phyloP scores from a whole-genome alignment of 1,140 invertebrate genomes.

The Pollicipes pollicipes region DNA sequence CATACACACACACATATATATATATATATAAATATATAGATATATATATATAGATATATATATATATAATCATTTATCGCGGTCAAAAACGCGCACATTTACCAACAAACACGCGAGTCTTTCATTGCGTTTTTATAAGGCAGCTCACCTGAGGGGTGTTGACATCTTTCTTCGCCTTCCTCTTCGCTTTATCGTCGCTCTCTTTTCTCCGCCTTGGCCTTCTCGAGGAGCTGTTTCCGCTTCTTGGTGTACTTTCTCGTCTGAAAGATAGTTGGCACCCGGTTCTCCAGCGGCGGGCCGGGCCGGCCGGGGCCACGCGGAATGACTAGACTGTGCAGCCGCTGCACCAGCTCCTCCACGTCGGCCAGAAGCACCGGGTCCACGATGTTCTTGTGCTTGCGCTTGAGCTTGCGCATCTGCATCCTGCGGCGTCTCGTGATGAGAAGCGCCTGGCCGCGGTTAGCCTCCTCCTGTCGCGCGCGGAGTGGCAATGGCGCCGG shows the following conservation, averaged over 20 bases:
- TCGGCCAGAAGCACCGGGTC: slow-evolving; percentile 64
- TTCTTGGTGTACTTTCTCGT: neutral
- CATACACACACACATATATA: no score
- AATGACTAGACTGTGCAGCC: neutral
- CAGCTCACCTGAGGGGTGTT: neutral
- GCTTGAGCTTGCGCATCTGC: slow-evolving; percentile 21
- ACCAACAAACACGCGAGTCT: no score
- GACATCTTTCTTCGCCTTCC: neutral
- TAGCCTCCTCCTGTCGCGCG: no score
- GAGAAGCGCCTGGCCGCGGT: neutral
- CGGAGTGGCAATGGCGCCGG: no score
- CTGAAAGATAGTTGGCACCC: neutral
- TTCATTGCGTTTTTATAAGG: no score
- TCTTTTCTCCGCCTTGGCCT: neutral
- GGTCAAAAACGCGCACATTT: no score
- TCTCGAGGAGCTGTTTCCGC: neutral
- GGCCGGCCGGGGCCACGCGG: no score
- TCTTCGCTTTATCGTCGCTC: neutral
- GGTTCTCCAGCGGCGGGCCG: neutral
- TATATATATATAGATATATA: no score
- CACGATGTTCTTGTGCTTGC: slow-evolving; percentile 35
- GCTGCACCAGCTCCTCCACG: slow-evolving; percentile 45
- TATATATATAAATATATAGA: no score
- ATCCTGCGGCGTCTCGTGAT: neutral
- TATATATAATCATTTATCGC: no score